Conservation (phyloP, 1,140 invertebrate species). For the Nephila pilipes region DNA sequence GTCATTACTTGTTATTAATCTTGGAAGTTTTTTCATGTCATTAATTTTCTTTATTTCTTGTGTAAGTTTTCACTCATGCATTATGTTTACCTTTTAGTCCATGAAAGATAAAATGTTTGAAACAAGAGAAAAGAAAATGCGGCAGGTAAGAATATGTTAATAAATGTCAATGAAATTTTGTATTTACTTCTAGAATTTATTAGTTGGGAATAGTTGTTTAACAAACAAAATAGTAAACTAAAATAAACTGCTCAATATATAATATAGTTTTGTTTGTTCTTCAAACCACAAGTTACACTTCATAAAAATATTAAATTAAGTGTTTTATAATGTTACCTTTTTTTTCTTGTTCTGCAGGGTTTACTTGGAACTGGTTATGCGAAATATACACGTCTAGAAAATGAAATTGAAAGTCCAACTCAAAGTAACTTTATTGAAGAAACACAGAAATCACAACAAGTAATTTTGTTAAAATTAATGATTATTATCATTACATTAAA, state of each 20-base stretch:
- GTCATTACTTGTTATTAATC: too few relatives aligned
- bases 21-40: background rate
- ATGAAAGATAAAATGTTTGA: slow-evolving; percentile 95
- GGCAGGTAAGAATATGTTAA: slow-evolving; percentile 84
- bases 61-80: background rate
- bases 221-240: too few relatives aligned
- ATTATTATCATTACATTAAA: too few relatives aligned
- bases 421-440: slow-evolving; percentile 84
- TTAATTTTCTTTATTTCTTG: background rate
- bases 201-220: too few relatives aligned
- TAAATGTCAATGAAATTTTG: background rate
- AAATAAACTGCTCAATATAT: too few relatives aligned
- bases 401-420: slow-evolving; percentile 90
- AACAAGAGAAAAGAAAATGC: slow-evolving; percentile 88
- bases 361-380: slow-evolving; percentile 82
- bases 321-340: background rate
- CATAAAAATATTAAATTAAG: too few relatives aligned
- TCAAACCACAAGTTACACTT: too few relatives aligned
- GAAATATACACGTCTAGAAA: slow-evolving; percentile 94
- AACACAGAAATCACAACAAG: slow-evolving; percentile 81
- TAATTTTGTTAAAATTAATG: slow-evolving; percentile 62
- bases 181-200: background rate
- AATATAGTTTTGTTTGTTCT: too few relatives aligned
- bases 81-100: slow-evolving; percentile 82
- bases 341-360: slow-evolving; percentile 43